Conservation (phyloP, 2,797 vertebrate genomes). For the Acropternis orthonyx region DNA sequence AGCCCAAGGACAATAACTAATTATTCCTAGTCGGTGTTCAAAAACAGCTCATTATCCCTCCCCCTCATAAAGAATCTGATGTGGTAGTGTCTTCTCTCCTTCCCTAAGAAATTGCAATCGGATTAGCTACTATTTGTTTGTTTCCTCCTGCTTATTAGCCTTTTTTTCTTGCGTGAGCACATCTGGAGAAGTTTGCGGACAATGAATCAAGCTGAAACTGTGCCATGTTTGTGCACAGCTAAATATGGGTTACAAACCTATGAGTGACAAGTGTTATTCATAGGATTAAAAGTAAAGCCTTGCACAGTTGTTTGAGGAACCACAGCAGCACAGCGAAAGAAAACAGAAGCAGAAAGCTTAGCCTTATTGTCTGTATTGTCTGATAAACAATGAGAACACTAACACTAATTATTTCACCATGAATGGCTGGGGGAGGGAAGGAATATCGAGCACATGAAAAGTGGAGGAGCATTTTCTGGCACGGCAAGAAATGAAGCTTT, state of each 20-base stretch:
- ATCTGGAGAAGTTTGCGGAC: constrained; percentile 66
- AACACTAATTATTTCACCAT: constrained; percentile 67
- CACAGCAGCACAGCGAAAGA: constrained; percentile 60
- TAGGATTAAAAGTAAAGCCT: constrained; percentile 75
- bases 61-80: not conserved
- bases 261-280: constrained; percentile 79
- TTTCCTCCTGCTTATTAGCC: not conserved
- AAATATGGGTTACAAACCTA: constrained; percentile 75
- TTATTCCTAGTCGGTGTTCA: constrained; percentile 40
- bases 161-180: not conserved
- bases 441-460: constrained; percentile 10
- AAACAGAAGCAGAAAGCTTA: constrained; percentile 66
- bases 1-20: constrained; percentile 31
- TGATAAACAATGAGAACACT: constrained; percentile 73
- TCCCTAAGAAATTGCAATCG: not conserved
- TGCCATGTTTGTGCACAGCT: constrained; percentile 63
- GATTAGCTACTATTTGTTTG: constrained; percentile 23
- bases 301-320: constrained; percentile 73
- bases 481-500: not conserved
- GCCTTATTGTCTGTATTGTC: constrained; percentile 68
- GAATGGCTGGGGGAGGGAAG: constrained; percentile 36
- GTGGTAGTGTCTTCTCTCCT: not conserved
- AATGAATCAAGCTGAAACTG: constrained; percentile 69
- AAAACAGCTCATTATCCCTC: constrained; percentile 16
- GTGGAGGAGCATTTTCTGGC: not conserved